These are phyloP conservation scores for Chymomyza costata DNA, from an alignment of 1,140 invertebrate genomes.

Conservation along the genomic window DNA sequence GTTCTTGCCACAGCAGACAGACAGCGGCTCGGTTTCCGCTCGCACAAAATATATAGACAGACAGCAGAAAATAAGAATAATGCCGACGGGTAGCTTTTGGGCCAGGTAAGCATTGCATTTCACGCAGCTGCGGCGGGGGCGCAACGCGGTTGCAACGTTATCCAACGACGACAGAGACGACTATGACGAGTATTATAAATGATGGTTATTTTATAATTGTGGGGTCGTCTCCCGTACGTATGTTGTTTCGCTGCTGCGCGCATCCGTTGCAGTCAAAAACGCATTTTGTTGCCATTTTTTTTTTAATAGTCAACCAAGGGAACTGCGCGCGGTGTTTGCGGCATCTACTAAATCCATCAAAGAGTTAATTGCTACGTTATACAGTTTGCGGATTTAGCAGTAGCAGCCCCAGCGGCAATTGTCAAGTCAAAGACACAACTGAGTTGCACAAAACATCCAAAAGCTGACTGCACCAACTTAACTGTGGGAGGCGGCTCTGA, in stretches of 20 bases:
- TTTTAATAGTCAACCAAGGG: constrained; percentile 43
- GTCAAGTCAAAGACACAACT: no score
- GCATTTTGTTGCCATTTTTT: constrained; percentile 64
- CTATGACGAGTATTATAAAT: constrained; percentile 58
- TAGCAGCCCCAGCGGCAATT: constrained; percentile 10
- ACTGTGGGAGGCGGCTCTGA: constrained; percentile 5
- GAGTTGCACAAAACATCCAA: no score
- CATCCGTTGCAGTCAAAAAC: constrained; percentile 65
- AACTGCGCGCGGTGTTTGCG: constrained; percentile 2
- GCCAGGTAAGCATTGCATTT: no score
- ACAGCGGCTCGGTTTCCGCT: constrained; percentile 63
- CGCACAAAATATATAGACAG: constrained; percentile 46
- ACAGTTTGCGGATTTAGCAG: constrained; percentile 26
- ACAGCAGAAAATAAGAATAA: no score
- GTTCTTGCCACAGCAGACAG: constrained; percentile 1
- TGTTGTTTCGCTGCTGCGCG: constrained; percentile 13
- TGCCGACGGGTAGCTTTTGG: no score
- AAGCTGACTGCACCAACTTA: no score
- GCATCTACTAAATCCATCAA: constrained; percentile 62
- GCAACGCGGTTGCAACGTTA: no score
- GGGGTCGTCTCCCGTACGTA: constrained; percentile 33
- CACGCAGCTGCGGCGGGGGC: no score
- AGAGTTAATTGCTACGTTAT: constrained; percentile 67
- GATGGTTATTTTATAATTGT: constrained; percentile 73
- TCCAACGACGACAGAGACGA: constrained; percentile 3